A percentile compares a stretch with the other conserved stretches of the same genome.
phyloP scores from a whole-genome alignment of 2,888 invertebrate species.

The Epinotia demarniana region DNA sequence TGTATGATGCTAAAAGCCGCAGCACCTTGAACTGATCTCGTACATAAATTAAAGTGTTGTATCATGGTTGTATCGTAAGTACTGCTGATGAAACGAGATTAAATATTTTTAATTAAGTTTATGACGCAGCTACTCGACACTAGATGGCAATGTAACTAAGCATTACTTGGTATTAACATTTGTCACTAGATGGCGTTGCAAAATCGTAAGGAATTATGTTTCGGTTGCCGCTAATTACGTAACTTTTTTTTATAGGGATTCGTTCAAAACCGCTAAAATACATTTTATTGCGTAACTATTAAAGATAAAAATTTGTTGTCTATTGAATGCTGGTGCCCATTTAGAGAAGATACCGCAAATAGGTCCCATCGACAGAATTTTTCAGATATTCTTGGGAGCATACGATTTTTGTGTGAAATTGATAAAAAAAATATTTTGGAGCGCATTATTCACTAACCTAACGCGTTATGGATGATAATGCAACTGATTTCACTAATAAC shows the following conservation, averaged over 20 bases:
- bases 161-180: neutral
- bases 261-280: neutral
- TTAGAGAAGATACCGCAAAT: neutral
- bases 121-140: slow-evolving; percentile 7
- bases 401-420: neutral
- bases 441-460: neutral
- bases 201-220: neutral
- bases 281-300: neutral
- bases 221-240: neutral
- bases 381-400: neutral
- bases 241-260: neutral
- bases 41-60: too few relatives aligned
- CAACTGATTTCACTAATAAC: slow-evolving; percentile 49
- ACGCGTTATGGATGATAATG: slow-evolving; percentile 31
- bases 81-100: too few relatives aligned
- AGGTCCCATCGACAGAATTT: neutral
- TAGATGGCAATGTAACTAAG: slow-evolving; percentile 4
- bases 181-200: slow-evolving; percentile 3
- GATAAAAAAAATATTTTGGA: neutral
- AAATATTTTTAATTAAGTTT: neutral
- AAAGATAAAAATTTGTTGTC: neutral
- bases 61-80: too few relatives aligned
- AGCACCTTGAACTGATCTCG: too few relatives aligned
- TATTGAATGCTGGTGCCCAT: neutral
- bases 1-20: too few relatives aligned